Conservation (phyloP, 64 coral and sea anemone genomes). For the Montipora sp. region DNA sequence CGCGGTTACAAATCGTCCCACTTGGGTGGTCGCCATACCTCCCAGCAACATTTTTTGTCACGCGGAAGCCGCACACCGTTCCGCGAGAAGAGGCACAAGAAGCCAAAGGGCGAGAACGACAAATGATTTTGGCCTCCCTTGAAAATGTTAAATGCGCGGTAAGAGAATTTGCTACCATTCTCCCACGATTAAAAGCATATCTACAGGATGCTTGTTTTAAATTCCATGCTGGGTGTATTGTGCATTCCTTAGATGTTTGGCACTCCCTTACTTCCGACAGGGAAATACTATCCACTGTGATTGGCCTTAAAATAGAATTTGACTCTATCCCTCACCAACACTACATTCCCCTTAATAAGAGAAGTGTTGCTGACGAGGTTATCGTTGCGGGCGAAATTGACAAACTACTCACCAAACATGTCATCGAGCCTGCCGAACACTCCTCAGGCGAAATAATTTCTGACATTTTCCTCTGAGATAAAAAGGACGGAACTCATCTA, state of each 20-base stretch:
- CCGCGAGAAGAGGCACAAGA: neutral
- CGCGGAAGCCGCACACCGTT: neutral
- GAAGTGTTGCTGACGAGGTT: neutral
- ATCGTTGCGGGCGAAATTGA: constrained; percentile 1
- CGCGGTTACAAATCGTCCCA: neutral
- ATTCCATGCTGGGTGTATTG: neutral
- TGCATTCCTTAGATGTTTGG: neutral
- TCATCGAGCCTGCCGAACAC: constrained; percentile 49
- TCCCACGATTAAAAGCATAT: neutral
- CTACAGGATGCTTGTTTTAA: neutral
- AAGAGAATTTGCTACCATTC: neutral
- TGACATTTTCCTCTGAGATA: neutral
- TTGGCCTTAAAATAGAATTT: constrained; percentile 4
- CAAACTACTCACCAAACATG: neutral
- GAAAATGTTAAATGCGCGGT: neutral
- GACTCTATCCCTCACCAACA: neutral
- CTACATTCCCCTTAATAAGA: neutral
- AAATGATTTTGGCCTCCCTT: neutral
- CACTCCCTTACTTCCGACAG: constrained; percentile 9
- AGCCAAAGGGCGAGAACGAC: neutral
- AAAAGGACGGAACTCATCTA: constrained; percentile 27
- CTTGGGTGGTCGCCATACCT: neutral
- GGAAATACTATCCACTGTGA: constrained; percentile 21
- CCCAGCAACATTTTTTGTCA: neutral
- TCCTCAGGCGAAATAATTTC: constrained; percentile 27